Percentiles rank a stretch among this genome's conserved stretches.
Conservation (phyloP, 2,797 vertebrate genomes). For the Coccyzus lansbergi region DNA sequence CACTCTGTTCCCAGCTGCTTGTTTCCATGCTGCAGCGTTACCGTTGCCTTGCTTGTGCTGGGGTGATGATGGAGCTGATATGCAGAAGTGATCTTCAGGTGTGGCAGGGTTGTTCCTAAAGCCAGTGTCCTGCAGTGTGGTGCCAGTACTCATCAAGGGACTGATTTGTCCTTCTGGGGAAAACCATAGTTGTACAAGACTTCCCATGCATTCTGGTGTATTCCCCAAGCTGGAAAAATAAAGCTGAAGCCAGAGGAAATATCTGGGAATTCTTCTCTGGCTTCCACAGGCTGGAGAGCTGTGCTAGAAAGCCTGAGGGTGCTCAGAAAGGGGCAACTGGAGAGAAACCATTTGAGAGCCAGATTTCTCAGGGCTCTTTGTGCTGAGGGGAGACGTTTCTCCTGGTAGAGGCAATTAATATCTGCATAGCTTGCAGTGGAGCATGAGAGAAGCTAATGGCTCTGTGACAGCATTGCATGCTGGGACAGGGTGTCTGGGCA, state of each 20-base stretch:
- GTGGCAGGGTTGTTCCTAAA: not conserved
- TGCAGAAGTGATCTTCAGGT: not conserved
- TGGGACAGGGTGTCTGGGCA: not conserved
- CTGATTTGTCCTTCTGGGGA: not conserved
- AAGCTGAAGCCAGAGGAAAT: not conserved
- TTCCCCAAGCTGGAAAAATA: not conserved
- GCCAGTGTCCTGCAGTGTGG: not conserved
- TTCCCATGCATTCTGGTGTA: not conserved
- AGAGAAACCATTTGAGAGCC: not conserved
- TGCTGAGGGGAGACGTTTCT: not conserved
- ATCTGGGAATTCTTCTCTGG: not conserved
- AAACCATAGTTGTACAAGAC: not conserved
- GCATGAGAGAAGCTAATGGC: not conserved
- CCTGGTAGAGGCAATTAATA: not conserved
- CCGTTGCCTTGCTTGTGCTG: fast-evolving
- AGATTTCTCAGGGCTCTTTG: not conserved
- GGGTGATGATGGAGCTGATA: not conserved
- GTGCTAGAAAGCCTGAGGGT: not conserved
- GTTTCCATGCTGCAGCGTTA: not conserved
- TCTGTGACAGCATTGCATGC: not conserved
- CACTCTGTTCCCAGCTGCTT: not conserved
- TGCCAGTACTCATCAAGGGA: not conserved
- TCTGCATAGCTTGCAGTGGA: not conserved
- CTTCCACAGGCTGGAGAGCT: not conserved
- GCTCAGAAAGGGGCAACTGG: not conserved